A percentile compares a stretch with the other conserved stretches of the same genome.
Evolutionary conservation across 2,888 invertebrate species (phyloP).

Genomic region (Crioceris asparagi): DNA sequence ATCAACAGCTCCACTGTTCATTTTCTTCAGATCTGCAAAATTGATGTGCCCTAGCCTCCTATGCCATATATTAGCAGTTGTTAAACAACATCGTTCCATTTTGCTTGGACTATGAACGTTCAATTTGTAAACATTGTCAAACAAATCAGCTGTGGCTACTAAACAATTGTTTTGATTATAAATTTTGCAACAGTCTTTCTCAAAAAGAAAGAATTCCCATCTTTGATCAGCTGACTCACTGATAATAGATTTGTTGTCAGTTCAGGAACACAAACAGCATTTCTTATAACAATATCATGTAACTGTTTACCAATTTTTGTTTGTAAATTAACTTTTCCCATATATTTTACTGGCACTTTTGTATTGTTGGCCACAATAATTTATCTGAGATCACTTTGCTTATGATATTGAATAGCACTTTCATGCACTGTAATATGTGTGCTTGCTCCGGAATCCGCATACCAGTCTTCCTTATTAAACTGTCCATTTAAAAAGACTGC

Average conservation of each 20-base stretch:
- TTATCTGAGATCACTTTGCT: slow-evolving; percentile 4
- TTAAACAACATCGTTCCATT: too few species aligned
- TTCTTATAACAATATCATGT: slow-evolving; percentile 5
- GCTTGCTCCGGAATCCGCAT: too few species aligned
- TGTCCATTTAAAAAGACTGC: too few species aligned
- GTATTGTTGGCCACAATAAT: slow-evolving; percentile 12
- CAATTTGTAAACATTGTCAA: too few species aligned
- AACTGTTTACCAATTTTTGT: slow-evolving; percentile 7
- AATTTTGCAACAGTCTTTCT: slow-evolving; percentile 6
- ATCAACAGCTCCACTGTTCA: too few species aligned
- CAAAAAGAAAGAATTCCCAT: slow-evolving; percentile 10
- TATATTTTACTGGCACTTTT: slow-evolving; percentile 6
- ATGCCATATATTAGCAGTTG: too few species aligned
- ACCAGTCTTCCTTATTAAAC: too few species aligned
- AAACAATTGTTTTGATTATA: neutral
- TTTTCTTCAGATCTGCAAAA: too few species aligned
- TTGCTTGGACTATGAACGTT: too few species aligned
- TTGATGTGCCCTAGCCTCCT: too few species aligned
- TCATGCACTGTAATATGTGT: too few species aligned
- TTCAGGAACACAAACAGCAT: slow-evolving; percentile 9
- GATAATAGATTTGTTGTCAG: slow-evolving; percentile 12
- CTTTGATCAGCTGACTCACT: slow-evolving; percentile 9
- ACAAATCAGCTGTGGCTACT: neutral
- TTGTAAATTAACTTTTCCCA: slow-evolving; percentile 5
- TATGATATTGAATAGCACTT: too few species aligned